A percentile compares a stretch with the other conserved stretches of the same genome.
Conservation (phyloP, 2,113 vertebrate genomes). For the Anolis sagrei region DNA sequence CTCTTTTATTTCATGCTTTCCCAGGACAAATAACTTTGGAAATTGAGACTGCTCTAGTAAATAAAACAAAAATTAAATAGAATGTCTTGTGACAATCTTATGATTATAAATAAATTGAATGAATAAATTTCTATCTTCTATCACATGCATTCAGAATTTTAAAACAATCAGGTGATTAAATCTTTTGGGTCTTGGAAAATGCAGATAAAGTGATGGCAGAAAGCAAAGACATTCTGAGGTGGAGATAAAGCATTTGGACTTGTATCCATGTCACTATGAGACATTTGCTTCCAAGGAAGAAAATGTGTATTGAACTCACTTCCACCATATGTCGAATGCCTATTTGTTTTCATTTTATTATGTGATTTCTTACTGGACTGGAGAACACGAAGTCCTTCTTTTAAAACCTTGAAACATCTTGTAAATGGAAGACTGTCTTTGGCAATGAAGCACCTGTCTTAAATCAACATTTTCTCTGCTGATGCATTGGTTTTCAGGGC, state of each 20-base stretch:
- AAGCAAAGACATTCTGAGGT: neutral
- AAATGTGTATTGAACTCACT: no score
- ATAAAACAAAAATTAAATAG: neutral
- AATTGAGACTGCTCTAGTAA: neutral
- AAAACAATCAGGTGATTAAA: slow-evolving; percentile 31
- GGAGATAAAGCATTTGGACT: neutral
- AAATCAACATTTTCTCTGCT: slow-evolving; percentile 67
- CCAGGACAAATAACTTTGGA: neutral
- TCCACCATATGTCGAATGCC: no score
- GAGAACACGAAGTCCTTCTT: neutral
- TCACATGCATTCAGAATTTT: slow-evolving; percentile 8
- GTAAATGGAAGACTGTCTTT: slow-evolving; percentile 49
- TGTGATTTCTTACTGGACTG: slow-evolving; percentile 32
- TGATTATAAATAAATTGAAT: neutral
- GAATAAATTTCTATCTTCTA: neutral
- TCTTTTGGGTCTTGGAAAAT: slow-evolving; percentile 34
- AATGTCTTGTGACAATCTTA: neutral
- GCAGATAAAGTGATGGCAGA: neutral
- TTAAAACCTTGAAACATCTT: slow-evolving; percentile 41
- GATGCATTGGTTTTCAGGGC: slow-evolving; percentile 71
- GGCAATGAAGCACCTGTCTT: slow-evolving; percentile 60
- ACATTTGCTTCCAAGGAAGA: neutral
- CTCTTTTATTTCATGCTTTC: neutral
- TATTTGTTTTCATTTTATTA: neutral
- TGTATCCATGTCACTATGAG: neutral